Evolutionary conservation across 2,113 vertebrate species (phyloP), one percentile per base, ranked within the genome.

Genomic region (Eleginops maclovinus): DNA sequence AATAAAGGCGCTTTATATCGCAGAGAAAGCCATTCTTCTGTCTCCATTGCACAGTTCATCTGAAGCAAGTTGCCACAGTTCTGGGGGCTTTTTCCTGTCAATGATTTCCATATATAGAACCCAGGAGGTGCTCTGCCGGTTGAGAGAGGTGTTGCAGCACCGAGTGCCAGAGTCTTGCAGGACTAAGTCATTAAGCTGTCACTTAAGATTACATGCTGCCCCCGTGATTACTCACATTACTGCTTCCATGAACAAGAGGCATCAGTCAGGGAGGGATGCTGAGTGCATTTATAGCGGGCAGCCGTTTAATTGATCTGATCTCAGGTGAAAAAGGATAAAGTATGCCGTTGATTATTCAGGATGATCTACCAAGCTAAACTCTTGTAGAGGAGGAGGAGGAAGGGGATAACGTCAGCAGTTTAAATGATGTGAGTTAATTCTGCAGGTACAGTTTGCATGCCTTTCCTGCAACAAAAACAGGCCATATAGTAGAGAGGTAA

Each of bases 171-270:
- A 83, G 84, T 80, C 58, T 41, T 68, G 79, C 87, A 87, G 88
- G 92, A 86, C 84, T 63, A 83, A 89, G 85, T 92, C 90, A 94
- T 93, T 94, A 92, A 85, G 77, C 88, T 91, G 93, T 93, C 92
- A 91, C 88, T 92, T 87, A 89, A 90, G 88, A 93, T 94, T 92
- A 93, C 88, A 92, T 88, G 88, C 86, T 90, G 89, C 88, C 89
- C 86, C 86, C 72, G 17, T 64, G 84, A 92, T 91, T 86, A 86
- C 77, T 82, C 85, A 75, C 88, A 91, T 91, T 88, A 92, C 82
- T 76, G 88, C 90, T 70, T 87, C 80, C 62, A 44, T 69, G 78
- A 88, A 89, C 87, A 89, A 87, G 87, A 72, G 54, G 47, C 79
- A 81, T 71, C 85, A 69, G 88, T 83, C 74, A 74, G 83, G 81